Evolutionary conservation across 2,113 vertebrate species (phyloP).

Genomic region (Neotragus moschatus): DNA sequence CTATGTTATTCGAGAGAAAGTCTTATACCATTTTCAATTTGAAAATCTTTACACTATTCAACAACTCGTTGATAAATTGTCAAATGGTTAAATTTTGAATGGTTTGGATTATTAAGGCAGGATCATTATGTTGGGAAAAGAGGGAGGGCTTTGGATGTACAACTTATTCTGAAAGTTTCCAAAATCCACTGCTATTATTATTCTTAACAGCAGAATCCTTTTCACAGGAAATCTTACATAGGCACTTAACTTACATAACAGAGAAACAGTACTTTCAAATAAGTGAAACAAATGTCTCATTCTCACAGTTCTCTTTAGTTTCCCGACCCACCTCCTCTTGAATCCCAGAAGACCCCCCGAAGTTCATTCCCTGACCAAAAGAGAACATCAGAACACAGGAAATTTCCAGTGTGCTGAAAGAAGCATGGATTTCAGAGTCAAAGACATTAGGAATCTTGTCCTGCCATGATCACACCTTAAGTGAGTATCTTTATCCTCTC

Average conservation of each 20-base stretch:
- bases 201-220: neutral
- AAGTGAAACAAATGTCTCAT: neutral
- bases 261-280: neutral
- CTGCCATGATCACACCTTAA: neutral
- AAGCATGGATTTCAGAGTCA: neutral
- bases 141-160: neutral
- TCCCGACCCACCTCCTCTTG: rapidly evolving
- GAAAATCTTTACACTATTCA: neutral
- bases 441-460: neutral
- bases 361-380: neutral
- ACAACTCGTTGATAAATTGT: neutral
- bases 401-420: neutral
- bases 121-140: neutral
- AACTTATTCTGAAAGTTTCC: neutral
- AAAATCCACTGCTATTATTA: neutral
- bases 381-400: neutral
- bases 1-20: neutral
- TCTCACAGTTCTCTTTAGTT: neutral
- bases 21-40: neutral
- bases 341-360: neutral
- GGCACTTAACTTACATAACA: neutral
- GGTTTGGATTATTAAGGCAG: neutral
- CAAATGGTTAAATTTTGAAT: neutral
- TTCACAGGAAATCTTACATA: neutral
- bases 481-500: neutral